Base-by-base conservation (phyloP, 2,797 vertebrate genomes). In the Pachyuromys duprasi region DNA sequence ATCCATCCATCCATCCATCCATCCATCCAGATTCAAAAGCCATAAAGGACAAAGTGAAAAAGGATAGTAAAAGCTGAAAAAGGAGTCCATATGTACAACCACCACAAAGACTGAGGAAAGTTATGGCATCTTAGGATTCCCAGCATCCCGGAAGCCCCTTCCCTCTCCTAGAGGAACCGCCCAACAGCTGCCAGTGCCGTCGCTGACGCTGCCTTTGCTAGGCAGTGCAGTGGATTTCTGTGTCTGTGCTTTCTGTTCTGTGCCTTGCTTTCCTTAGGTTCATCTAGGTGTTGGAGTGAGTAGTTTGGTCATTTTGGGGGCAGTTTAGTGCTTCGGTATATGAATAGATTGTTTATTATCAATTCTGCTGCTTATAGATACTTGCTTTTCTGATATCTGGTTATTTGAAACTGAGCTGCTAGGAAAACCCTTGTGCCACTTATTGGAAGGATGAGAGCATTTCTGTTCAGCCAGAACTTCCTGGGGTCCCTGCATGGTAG, bases 341-440 rank as follows among this genome's bases (percentile, higher is more conserved):
- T 36, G 62, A 91, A 65, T 36, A 24, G n/a, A 89, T 76, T n/a
- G 75, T 36, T 63, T 55, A 65, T 84, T 82, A 60, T 94, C 74
- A 69, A 81, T 89, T 12, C 60, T 72, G 2, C 53, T 95, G 45
- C 65, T 67, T 70, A 7, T 3, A 8, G 24, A 75, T 92, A 82
- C 78, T 92, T 90, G 28, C 8, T 74, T 4, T 76, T 81, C 31
- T 45, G 6, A 3, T 87, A 36, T 63, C 89, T 90, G 57, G 14
- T 28, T 91, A 28, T 86, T 93, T 92, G 22, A 70, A 70, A 31
- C 42, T 65, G 62, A 39, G 60, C 33, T 89, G 4, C 24, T 80
- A 79, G 55, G 28, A 86, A 63, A 69, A 31, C 74, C 62, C 42
- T 82, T 91, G 45, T 92, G 86, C 80, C 28, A 91, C 94, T 83